Evolutionary conservation across 2,888 invertebrate species (phyloP).

Genomic region (Bembecia ichneumoniformis): DNA sequence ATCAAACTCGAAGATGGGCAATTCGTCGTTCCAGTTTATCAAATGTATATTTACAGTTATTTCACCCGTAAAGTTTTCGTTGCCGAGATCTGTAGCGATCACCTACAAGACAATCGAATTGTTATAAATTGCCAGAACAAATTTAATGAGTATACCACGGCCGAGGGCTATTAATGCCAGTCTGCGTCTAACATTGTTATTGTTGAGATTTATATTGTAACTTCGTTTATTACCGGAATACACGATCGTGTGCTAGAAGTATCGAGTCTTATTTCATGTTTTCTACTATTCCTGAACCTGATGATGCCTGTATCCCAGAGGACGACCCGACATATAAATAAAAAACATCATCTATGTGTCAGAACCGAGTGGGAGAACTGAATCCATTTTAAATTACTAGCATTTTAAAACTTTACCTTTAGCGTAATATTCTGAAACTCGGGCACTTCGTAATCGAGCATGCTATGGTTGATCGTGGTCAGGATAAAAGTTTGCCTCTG

Average conservation of each 20-base stretch:
- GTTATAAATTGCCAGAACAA: not conserved
- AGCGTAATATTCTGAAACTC: conserved; percentile 55
- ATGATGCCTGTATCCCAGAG: too few species aligned
- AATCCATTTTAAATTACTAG: conserved; percentile 22
- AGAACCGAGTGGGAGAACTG: not conserved
- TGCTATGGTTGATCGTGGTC: conserved; percentile 62
- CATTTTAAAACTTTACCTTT: conserved; percentile 32
- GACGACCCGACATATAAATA: too few species aligned
- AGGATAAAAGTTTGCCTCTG: conserved; percentile 71
- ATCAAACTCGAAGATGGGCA: conserved; percentile 70
- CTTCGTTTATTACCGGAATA: too few species aligned
- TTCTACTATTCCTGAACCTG: too few species aligned
- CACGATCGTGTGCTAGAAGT: too few species aligned
- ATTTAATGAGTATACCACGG: not conserved
- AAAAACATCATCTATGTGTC: too few species aligned
- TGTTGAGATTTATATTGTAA: too few species aligned
- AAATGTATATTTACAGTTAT: conserved; percentile 65
- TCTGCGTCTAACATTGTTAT: not conserved
- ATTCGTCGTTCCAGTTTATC: conserved; percentile 80
- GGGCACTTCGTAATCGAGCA: conserved; percentile 73
- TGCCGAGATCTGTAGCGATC: conserved; percentile 43
- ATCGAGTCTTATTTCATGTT: too few species aligned
- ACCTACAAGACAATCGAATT: conserved; percentile 25
- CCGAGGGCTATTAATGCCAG: not conserved
- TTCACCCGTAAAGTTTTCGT: conserved; percentile 33